Evolutionary conservation across 2,113 vertebrate species (phyloP).

Genomic region (Centropus unirufus): DNA sequence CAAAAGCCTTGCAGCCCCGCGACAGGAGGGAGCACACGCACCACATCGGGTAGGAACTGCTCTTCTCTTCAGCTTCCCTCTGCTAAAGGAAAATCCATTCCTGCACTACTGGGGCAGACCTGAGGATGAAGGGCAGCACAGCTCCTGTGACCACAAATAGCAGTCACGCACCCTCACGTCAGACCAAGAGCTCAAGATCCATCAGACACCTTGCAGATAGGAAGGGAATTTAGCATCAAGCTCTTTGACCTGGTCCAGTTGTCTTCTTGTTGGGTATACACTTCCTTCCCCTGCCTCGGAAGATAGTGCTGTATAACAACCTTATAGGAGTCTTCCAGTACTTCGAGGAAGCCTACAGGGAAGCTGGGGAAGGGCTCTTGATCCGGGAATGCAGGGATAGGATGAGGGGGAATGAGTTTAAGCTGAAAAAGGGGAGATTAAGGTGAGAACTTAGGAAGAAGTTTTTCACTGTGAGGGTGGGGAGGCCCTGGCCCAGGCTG

Average conservation of each 20-base stretch:
- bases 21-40: neutral
- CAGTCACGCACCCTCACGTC: neutral
- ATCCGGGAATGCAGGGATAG: too few species aligned
- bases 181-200: neutral
- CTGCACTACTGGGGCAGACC: neutral
- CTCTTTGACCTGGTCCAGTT: neutral
- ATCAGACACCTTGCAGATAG: neutral
- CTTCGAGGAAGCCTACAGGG: too few species aligned
- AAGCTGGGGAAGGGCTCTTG: too few species aligned
- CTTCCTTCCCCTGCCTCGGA: neutral
- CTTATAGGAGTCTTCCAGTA: too few species aligned
- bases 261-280: neutral
- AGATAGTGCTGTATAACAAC: neutral
- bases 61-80: neutral
- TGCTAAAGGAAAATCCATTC: neutral
- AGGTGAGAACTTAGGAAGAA: too few species aligned
- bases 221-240: neutral
- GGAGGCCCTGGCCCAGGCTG: too few species aligned
- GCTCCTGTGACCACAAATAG: neutral
- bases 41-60: rapidly evolving
- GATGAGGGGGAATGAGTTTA: too few species aligned
- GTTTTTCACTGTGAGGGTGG: too few species aligned
- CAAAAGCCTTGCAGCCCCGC: neutral
- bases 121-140: neutral
- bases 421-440: too few species aligned